Percentiles rank a stretch among this genome's conserved stretches.
These are phyloP conservation scores for Caenorhabditis sp. DNA, from an alignment of 2,888 invertebrate genomes.

Conservation along the genomic window DNA sequence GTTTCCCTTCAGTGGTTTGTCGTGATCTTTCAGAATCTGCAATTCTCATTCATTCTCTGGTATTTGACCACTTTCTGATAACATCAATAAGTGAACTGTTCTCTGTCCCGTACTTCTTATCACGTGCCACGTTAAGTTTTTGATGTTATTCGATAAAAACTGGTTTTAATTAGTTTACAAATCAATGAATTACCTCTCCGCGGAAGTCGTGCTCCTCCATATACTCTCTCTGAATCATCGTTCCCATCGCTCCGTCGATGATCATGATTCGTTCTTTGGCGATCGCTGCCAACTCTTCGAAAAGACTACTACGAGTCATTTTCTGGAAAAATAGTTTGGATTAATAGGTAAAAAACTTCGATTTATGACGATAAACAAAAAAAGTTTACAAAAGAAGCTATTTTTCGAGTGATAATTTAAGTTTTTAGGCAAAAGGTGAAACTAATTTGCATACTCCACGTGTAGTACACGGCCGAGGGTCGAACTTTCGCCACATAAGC, in stretches of 20 bases:
- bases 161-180: background rate
- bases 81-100: conserved; percentile 41
- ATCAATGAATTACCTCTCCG: conserved; percentile 50
- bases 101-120: background rate
- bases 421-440: background rate
- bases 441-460: conserved; percentile 30
- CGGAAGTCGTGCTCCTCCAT: conserved; percentile 82
- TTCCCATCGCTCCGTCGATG: conserved; percentile 82
- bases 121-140: conserved; percentile 17
- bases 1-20: conserved; percentile 82
- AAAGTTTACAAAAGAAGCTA: background rate
- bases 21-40: conserved; percentile 80
- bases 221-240: conserved; percentile 82
- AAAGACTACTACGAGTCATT: conserved; percentile 57
- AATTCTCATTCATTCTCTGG: conserved; percentile 1
- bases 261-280: conserved; percentile 70
- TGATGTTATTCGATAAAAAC: background rate
- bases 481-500: conserved; percentile 8
- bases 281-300: conserved; percentile 63
- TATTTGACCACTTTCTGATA: conserved; percentile 11
- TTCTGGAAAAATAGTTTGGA: conserved; percentile 14
- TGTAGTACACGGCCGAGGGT: conserved; percentile 23
- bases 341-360: background rate
- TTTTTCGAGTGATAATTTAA: background rate
- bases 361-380: too few relatives aligned